A percentile compares a stretch with the other conserved stretches of the same genome.
Evolutionary conservation across 1,140 invertebrate genomes (phyloP).

Genomic region (Drosophila carrolli): DNA sequence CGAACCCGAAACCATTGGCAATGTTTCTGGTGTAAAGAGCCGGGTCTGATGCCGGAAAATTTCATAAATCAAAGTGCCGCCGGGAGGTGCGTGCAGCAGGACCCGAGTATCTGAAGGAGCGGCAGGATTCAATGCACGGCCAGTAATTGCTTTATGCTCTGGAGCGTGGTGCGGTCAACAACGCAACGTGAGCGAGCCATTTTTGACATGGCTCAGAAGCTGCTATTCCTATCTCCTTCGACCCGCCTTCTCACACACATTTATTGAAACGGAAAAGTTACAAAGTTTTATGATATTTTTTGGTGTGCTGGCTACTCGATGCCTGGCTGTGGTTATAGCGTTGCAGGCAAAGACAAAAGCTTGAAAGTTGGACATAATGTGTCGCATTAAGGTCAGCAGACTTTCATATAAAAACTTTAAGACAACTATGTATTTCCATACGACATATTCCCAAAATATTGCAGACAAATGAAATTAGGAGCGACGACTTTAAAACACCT

Average conservation of each 20-base stretch:
- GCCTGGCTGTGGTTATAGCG: slow-evolving; percentile 31
- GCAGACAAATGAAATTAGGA: slow-evolving; percentile 30
- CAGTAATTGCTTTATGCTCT: slow-evolving; percentile 79
- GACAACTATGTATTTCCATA: slow-evolving; percentile 39
- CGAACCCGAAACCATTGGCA: slow-evolving; percentile 7
- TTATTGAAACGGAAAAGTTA: slow-evolving; percentile 57
- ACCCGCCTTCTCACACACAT: slow-evolving; percentile 1
- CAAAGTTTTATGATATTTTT: slow-evolving; percentile 77
- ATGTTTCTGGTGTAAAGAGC: slow-evolving; percentile 15
- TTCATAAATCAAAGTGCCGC: slow-evolving; percentile 74
- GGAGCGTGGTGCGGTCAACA: slow-evolving; percentile 78
- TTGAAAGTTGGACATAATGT: slow-evolving; percentile 30
- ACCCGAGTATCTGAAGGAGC: slow-evolving; percentile 13
- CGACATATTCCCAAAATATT: slow-evolving; percentile 22
- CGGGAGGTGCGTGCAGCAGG: slow-evolving; percentile 13
- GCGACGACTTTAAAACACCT: slow-evolving; percentile 9
- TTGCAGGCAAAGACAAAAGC: slow-evolving; percentile 8
- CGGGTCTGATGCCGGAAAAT: slow-evolving; percentile 44
- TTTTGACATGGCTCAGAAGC: slow-evolving; percentile 63
- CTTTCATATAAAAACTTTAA: slow-evolving; percentile 34
- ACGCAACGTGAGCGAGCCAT: slow-evolving; percentile 70
- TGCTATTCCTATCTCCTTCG: not conserved
- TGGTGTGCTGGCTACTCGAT: slow-evolving; percentile 55
- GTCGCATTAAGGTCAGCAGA: slow-evolving; percentile 30
- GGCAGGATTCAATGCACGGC: slow-evolving; percentile 70